Base-by-base conservation (phyloP, 2,888 invertebrate genomes). In the Agrotis clavis region DNA sequence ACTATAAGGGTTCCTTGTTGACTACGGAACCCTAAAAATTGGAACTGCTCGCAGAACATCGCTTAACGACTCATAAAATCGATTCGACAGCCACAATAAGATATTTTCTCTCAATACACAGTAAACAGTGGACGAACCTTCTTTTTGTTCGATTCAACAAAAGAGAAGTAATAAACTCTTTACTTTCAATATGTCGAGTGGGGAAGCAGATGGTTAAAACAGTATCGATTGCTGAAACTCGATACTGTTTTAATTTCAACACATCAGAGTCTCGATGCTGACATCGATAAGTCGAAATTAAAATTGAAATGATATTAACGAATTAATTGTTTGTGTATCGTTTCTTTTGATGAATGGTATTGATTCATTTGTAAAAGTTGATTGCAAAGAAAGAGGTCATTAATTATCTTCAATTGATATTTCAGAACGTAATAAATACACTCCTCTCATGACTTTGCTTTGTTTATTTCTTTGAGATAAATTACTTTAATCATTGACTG, bases 131-230 rank as follows among this genome's bases (percentile, higher is more conserved):
- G 60, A 57, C 66, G 53, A 67, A 57, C 57, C 61, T 77, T 63
- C 76, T 83, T 85, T 85, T 84, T 85, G 77, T 83, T 67, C 79
- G 72, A 82, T 67, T 76, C 81, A 70, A 82, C 74, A 87, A 88
- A 87, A 88, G 83, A 64, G 68, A 77, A 82, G 85, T 85, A 89
- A 88, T 88, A 87, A 88, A 87, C 82, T 81, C 68, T 75, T 81
- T 79, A 79, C 68, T 81, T 87, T 80, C 87, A 89, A 90, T 89
- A 88, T 85, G 84, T 72, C 69, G 81, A 63, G 72, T 54, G 74
- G 82, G 77, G 76, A 71, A 61, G 59, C 71, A 63, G 53, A 60
- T 67, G 60, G 81, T 84, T 84, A 80, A 86, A 87, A 84, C 75
- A 80, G 56, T 78, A 78, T 73, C 74, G 84, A 81, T 71, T 81